Evolutionary conservation across 2,797 vertebrate species (phyloP), one percentile per base, ranked within the genome.

Genomic region (Eulemur mongoz): DNA sequence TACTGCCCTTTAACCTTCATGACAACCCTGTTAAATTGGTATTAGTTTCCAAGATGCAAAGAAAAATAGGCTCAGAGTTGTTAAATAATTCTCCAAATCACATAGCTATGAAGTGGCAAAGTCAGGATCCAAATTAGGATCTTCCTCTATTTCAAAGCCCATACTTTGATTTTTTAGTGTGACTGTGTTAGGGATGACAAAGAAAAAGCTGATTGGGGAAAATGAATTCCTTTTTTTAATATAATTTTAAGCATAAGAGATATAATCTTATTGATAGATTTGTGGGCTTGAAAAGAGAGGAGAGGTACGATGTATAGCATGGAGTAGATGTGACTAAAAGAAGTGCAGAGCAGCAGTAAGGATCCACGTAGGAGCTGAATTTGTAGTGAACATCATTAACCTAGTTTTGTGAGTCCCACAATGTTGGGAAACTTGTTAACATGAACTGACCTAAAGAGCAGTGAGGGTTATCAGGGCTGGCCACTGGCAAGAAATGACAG

Each of bases 151-250:
- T 94, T 63, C 32, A 78, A 65, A 92, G 22, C 23, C 70, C 20
- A 72, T 94, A 73, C 27, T 97, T 91, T 84, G 59, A n/a, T 93
- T 91, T 87, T 65, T 92, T 35, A 69, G 22, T 82, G 35, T 92
- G 54, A 89, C 10, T 92, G 23, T 91, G 54, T 72, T 86, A 85
- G 48, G 14, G 18, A 72, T 87, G 45, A 76, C 15, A 43, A 73
- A 38, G 32, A 59, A 84, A 89, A 95, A 84, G 18, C 7, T 90
- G 23, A 72, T 63, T 82, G 48, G 38, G 65, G 13, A 15, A 94
- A 86, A 79, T 91, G 30, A 76, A 52, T 69, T 82, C 92, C 89
- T 2, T 17, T 67, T 85, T 91, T 92, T 91, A 63, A 43, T 0
- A 73, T 54, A 84, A 72, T 50, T 83, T 92, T 45, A 96, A 95